Evolutionary conservation across 2,113 vertebrate genomes (phyloP), one percentile per base, ranked within the genome.

Genomic region (Pachycephala philippinensis): DNA sequence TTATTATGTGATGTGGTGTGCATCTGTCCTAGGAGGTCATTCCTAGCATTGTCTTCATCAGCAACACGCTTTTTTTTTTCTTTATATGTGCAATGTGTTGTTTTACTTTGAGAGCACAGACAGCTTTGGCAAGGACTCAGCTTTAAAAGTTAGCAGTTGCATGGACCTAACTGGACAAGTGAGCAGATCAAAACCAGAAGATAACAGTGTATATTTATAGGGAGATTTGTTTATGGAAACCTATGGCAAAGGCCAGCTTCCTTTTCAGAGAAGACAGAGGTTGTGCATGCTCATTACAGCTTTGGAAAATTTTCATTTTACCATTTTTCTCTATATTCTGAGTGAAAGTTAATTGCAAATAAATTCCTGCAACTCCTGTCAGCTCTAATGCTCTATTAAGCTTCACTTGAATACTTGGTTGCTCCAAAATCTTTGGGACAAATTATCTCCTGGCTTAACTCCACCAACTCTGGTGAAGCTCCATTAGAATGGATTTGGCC

Each of bases 21-120:
- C 78, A 93, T 95, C 92, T 93, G 88, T 84, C 79, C 90, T 84
- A 40, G n/a, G 9, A 50, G 42, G 75, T 90, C 87, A 90, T 89
- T 90, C 84, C 56, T 87, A 85, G 77, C 24, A 0, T 39, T 49
- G 37, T 80, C 82, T 84, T 74, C 47, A 84, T 88, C 79, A 89
- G 72, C 2, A 17, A 78, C 49, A 70, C 5, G 0, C 6, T 30
- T 50, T 66, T 35, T 54, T 66, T 17, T 49, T 28, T 13, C 26
- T 81, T 83, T 20, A 45, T 15, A 28, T 19, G 40, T 63, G 24
- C 66, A 59, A 35, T 84, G 27, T 84, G 88, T 91, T 90, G n/a
- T 76, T 94, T 84, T 56, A 49, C 47, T 91, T 69, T 39, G 42
- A 87, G 30, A 79, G 20, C 47, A 78, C 18, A 45, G 84, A 26